A percentile compares a stretch with the other conserved stretches of the same genome.
These are phyloP conservation scores for Eudasyphora cyanicolor DNA, from an alignment of 2,888 invertebrate species.

Conservation along the genomic window DNA sequence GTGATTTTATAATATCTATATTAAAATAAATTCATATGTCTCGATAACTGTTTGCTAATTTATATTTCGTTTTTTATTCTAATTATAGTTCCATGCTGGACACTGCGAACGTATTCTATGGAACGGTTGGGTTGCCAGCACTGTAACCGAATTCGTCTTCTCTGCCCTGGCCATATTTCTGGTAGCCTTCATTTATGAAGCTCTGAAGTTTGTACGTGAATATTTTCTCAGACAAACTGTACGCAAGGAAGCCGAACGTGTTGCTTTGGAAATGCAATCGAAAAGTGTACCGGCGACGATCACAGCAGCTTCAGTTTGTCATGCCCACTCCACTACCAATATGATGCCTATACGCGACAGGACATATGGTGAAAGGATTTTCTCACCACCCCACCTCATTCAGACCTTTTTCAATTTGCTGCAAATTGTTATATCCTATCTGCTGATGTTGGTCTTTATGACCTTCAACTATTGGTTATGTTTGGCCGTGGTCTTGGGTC, in stretches of 20 bases:
- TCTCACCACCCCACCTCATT: conserved; percentile 72
- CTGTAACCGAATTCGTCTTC: conserved; percentile 88
- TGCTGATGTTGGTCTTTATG: conserved; percentile 79
- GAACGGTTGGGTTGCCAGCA: conserved; percentile 88
- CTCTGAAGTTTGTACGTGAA: conserved; percentile 90
- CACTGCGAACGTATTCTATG: conserved; percentile 89
- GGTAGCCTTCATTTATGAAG: conserved; percentile 95
- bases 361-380: conserved; percentile 69
- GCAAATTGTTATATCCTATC: conserved; percentile 76
- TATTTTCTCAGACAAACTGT: conserved; percentile 71
- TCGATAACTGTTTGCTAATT: no score
- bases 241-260: conserved; percentile 69
- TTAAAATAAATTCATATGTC: no score
- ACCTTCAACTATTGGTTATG: conserved; percentile 79
- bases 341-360: conserved; percentile 69
- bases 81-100: conserved; percentile 89
- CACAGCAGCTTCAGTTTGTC: neutral
- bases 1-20: no score
- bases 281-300: conserved; percentile 57
- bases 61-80: conserved; percentile 60
- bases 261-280: conserved; percentile 68
- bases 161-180: conserved; percentile 94
- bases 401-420: conserved; percentile 76
- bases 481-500: conserved; percentile 76
- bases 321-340: conserved; percentile 70